phyloP scores from a whole-genome alignment of 2,113 vertebrate species.

The Rousettus leschenaultii region DNA sequence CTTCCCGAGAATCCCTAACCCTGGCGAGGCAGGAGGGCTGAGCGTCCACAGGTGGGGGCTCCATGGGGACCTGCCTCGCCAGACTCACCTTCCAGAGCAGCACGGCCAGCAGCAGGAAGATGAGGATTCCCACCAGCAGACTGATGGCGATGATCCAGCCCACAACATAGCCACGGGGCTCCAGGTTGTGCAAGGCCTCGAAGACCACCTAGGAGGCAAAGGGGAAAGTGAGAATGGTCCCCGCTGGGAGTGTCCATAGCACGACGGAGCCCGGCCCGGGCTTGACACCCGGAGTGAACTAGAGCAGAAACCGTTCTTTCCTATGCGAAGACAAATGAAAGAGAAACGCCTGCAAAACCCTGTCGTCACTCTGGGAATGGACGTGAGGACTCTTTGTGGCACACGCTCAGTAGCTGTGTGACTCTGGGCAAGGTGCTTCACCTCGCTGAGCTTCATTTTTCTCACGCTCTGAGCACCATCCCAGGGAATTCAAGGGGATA shows the following conservation, averaged over 20 bases:
- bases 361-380: neutral
- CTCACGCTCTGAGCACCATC: neutral
- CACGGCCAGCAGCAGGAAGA: conserved; percentile 96
- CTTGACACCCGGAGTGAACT: neutral
- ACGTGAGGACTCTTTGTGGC: neutral
- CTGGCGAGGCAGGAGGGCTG: neutral
- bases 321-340: neutral
- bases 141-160: conserved; percentile 99
- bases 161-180: conserved; percentile 96
- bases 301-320: neutral
- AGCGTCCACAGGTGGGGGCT: rapidly evolving
- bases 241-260: neutral
- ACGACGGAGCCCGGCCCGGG: rapidly evolving
- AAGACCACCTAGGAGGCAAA: conserved; percentile 91
- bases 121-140: conserved; percentile 97
- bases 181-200: conserved; percentile 97
- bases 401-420: neutral
- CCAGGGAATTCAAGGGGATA: neutral
- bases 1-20: neutral
- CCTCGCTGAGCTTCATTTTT: neutral
- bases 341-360: neutral
- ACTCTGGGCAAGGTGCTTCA: neutral
- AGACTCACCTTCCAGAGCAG: conserved; percentile 93
- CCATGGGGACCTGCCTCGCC: rapidly evolving
- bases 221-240: conserved; percentile 29